Evolutionary conservation across 2,113 vertebrate species (phyloP).

Genomic region (Zapus hudsonius): DNA sequence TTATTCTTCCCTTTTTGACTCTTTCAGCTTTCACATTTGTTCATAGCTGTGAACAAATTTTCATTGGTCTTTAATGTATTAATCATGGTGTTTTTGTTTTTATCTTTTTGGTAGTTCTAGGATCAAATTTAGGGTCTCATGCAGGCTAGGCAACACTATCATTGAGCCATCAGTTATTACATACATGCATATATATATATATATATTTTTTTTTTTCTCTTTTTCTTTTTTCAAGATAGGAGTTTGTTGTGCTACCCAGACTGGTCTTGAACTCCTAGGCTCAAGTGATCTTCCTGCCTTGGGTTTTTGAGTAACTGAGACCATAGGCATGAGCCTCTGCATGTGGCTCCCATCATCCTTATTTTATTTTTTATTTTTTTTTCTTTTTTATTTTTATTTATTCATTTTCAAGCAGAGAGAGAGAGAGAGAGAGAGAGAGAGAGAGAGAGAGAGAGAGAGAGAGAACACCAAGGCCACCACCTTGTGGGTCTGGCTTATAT

Average conservation of each 20-base stretch:
- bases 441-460: no score
- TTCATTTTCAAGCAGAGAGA: no score
- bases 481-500: no score
- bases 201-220: neutral
- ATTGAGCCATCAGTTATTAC: no score
- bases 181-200: neutral
- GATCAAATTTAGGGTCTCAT: neutral
- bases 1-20: slow-evolving; percentile 12
- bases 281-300: neutral
- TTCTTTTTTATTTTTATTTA: neutral
- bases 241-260: neutral
- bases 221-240: neutral
- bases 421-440: no score
- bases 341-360: neutral
- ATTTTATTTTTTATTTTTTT: neutral
- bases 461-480: no score
- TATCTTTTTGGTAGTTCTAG: neutral
- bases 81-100: neutral
- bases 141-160: neutral
- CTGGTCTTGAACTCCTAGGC: neutral
- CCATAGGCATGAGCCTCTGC: neutral
- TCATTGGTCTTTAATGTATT: no score
- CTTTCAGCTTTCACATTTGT: slow-evolving; percentile 42
- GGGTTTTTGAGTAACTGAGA: neutral
- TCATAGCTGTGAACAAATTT: neutral